Percentiles rank a stretch among this genome's conserved stretches.
Conservation (phyloP, 2,797 vertebrate species). For the Xyrichtys novacula region DNA sequence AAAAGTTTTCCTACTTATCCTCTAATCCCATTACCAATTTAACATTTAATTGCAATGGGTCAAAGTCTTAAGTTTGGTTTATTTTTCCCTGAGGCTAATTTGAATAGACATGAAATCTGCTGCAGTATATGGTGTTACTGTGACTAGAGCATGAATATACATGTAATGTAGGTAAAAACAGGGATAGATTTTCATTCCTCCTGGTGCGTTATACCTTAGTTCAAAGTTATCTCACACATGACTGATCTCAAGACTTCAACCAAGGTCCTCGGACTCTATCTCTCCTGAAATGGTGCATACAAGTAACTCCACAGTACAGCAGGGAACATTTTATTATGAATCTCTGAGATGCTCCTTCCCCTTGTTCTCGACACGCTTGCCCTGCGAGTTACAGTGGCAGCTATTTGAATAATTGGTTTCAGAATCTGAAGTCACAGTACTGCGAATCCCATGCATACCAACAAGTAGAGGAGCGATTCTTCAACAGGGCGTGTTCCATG, state of each 20-base stretch:
- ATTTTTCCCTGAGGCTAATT: background rate
- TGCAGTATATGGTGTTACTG: slow-evolving; percentile 17
- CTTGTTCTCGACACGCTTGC: slow-evolving; percentile 72
- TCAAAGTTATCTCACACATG: slow-evolving; percentile 60
- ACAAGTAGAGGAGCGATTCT: slow-evolving; percentile 69
- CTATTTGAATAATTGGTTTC: slow-evolving; percentile 83
- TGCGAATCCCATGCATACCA: slow-evolving; percentile 78
- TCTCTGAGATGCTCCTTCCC: slow-evolving; percentile 52
- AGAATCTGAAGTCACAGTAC: slow-evolving; percentile 73
- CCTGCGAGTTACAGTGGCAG: slow-evolving; percentile 65
- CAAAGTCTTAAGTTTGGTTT: slow-evolving; percentile 20
- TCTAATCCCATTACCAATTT: slow-evolving; percentile 22
- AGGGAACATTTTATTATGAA: slow-evolving; percentile 58
- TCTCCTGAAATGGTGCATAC: slow-evolving; percentile 37
- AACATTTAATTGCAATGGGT: background rate
- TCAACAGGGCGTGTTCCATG: slow-evolving; percentile 35
- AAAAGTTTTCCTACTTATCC: slow-evolving; percentile 39
- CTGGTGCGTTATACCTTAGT: slow-evolving; percentile 40
- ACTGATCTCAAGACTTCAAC: slow-evolving; percentile 43
- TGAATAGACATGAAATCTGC: slow-evolving; percentile 25
- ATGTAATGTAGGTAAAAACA: slow-evolving; percentile 12
- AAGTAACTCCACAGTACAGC: slow-evolving; percentile 44
- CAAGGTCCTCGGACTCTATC: slow-evolving; percentile 48
- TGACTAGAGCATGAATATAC: background rate
- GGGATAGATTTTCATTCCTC: slow-evolving; percentile 40